A percentile compares a stretch with the other conserved stretches of the same genome.
Evolutionary conservation across 2,797 vertebrate species (phyloP).

Genomic region (Mus spretus): DNA sequence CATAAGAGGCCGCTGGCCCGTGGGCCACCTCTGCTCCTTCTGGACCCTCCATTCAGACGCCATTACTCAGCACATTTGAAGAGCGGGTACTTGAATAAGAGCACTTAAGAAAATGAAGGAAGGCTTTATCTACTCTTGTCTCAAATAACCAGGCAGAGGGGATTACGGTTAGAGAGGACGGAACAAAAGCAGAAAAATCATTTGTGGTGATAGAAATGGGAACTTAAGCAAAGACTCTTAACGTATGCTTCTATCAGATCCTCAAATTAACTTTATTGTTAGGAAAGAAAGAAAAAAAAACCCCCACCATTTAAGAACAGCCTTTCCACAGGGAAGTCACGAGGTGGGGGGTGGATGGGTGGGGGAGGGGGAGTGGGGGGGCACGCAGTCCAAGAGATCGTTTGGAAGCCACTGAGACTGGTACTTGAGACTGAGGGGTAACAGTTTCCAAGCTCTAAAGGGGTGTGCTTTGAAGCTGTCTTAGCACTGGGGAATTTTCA

Average conservation of each 20-base stretch:
- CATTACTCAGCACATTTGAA: conserved; percentile 35
- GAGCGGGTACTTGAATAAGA: not conserved
- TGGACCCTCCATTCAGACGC: not conserved
- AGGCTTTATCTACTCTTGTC: conserved; percentile 21
- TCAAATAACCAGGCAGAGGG: conserved; percentile 52
- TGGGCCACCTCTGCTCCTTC: not conserved
- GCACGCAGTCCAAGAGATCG: not conserved
- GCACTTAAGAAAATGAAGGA: conserved; percentile 58
- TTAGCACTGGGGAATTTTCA: not conserved
- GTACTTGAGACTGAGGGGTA: not conserved
- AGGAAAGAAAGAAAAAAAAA: not conserved
- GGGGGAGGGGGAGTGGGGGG: rapidly evolving
- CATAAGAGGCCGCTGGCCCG: too few species aligned
- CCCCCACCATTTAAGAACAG: not conserved
- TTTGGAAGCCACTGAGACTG: not conserved
- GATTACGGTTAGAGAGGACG: not conserved
- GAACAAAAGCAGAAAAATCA: not conserved
- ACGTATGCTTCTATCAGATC: not conserved
- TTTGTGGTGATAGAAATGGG: conserved; percentile 61
- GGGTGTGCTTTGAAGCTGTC: too few species aligned
- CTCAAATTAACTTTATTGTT: not conserved
- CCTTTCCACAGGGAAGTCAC: not conserved
- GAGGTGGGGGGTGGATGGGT: too few species aligned
- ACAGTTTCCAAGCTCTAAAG: not conserved
- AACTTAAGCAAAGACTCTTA: conserved; percentile 22